Evolutionary conservation across 2,113 vertebrate genomes (phyloP), one percentile per base, ranked within the genome.

Genomic region (Oncorhynchus nerka): DNA sequence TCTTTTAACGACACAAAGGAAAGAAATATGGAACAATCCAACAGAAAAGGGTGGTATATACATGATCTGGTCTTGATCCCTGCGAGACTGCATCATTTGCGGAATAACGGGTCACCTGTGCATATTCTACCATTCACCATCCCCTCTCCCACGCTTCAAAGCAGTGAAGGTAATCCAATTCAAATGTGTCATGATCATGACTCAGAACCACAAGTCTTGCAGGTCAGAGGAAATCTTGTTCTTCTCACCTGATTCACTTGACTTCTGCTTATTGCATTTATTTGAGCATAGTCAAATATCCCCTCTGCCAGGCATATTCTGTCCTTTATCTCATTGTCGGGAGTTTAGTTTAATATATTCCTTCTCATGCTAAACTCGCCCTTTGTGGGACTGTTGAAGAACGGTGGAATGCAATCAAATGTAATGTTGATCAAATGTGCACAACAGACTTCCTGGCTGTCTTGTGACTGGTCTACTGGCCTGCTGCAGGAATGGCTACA

Each of bases 31-130:
- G 49, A 76, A 75, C 55, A 67, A 24, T 62, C 59, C 71, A 70
- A 74, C 71, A 71, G 79, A 75, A 74, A 51, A 64, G 19, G 45
- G 19, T 6, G 32, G 3, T 9, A 20, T 74, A 86, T 79, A 70
- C 72, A 81, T 80, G 45, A 67, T 74, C 20, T 51, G 73, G 68
- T 51, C 73, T 20, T 51, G 72, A n/a, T 64, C 66, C 48, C 68
- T 75, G 70, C 71, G 71, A 70, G 64, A 75, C 72, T 57, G 75
- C 75, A 83, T 84, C 81, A 70, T 78, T 75, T 73, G 7, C 49
- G 75, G 66, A 71, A 77, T 64, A 73, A 79, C 71, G 65, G 70
- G 34, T 73, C 45, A 78, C 70, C 61, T 68, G 51, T 62, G 59
- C 64, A 74, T 45, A 26, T 32, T 71, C 22, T 66, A 55, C 65